Evolutionary conservation across 2,797 vertebrate genomes (phyloP), one percentile per base, ranked within the genome.

Genomic region (Urocyon cinereoargenteus): DNA sequence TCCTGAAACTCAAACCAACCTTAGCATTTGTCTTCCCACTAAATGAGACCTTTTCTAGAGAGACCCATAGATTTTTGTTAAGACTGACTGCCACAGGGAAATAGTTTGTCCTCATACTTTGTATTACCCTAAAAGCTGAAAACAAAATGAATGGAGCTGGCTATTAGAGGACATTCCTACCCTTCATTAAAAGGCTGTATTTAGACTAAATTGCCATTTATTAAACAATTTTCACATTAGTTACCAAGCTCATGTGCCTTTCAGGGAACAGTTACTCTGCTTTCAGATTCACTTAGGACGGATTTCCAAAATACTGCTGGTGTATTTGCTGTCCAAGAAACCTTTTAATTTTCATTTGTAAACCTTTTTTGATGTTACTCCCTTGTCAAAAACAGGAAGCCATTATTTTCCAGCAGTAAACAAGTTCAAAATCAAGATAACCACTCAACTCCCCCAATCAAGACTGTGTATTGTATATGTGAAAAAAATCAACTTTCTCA

Each of bases 341-440:
- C 89, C 90, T 97, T 98, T 98, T 96, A 97, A 97, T 97, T 98
- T 97, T 97, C 94, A n/a, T 96, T 97, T 97, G 84, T 97, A 97
- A 97, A 77, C 72, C 49, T 83, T 96, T 96, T 97, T 97, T 90
- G 93, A 97, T 95, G 94, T 97, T 84, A 36, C 59, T 97, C 73
- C 51, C 90, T 94, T 97, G 97, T 95, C 97, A 97, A 93, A 98
- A 97, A 92, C 94, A 97, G 96, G 95, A 97, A 98, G 78, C 66
- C 64, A 91, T 97, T 96, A 97, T 94, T 97, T 97, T 94, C 61
- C 13, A 90, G 85, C 64, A 96, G 93, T 97, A 97, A 98, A 97
- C 90, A 97, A 95, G 82, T 94, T 97, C 86, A 97, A 94, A 96
- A 96, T 97, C 91, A 97, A 97, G 87, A 95, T 96, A 96, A 34